Percentiles rank a stretch among this genome's conserved stretches.
Conservation (phyloP, 2,888 invertebrate genomes). For the Biston stratarius region DNA sequence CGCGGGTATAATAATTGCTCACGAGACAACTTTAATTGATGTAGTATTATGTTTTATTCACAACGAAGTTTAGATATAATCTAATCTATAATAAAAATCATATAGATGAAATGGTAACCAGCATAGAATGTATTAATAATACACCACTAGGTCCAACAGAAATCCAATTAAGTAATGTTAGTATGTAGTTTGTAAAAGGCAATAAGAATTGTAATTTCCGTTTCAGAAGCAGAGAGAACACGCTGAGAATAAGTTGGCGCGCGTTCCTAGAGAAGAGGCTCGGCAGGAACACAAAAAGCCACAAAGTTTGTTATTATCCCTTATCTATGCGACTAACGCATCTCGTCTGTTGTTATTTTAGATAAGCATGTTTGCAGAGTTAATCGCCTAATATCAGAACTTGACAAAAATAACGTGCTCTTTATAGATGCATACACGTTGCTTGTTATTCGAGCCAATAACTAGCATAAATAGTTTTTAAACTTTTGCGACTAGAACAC, state of each 20-base stretch:
- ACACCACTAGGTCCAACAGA: neutral
- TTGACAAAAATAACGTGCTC: conserved; percentile 5
- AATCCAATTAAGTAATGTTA: neutral
- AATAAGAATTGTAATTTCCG: conserved; percentile 34
- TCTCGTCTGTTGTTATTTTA: conserved; percentile 27
- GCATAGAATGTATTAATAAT: too few relatives aligned
- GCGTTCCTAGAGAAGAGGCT: conserved; percentile 71
- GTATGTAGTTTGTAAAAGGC: too few relatives aligned
- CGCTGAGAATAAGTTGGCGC: conserved; percentile 59
- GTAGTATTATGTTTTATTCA: too few relatives aligned
- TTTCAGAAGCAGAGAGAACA: conserved; percentile 68
- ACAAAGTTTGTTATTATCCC: conserved; percentile 38
- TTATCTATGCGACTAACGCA: conserved; percentile 41
- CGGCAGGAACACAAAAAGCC: conserved; percentile 53
- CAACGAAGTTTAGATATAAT: too few relatives aligned
- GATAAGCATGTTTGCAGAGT: conserved; percentile 42
- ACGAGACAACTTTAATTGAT: too few relatives aligned
- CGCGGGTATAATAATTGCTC: too few relatives aligned
- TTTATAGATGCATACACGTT: too few relatives aligned
- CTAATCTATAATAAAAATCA: too few relatives aligned
- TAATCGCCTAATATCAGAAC: conserved; percentile 28
- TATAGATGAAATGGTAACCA: too few relatives aligned
- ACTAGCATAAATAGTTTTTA: too few relatives aligned
- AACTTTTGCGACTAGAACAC: too few relatives aligned
- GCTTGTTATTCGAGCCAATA: too few relatives aligned